These are phyloP conservation scores for Percopsis transmontana DNA, from an alignment of 2,113 vertebrate genomes.

Conservation along the genomic window DNA sequence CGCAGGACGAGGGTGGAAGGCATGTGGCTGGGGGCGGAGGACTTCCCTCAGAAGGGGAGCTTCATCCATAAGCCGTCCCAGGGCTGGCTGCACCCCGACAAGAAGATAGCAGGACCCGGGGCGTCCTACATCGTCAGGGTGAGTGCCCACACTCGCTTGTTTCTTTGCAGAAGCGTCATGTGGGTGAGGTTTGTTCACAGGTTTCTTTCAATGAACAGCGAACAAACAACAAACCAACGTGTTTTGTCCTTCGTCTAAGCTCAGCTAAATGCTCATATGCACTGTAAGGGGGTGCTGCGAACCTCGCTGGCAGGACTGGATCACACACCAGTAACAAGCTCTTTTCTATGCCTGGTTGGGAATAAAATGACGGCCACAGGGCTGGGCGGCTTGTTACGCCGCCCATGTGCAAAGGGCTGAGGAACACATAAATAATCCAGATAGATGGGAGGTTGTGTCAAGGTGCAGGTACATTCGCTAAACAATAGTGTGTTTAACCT, in stretches of 20 bases:
- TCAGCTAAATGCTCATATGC: no score
- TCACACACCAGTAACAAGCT: conserved; percentile 11
- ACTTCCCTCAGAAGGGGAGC: conserved; percentile 87
- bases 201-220: background rate
- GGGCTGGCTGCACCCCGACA: conserved; percentile 93
- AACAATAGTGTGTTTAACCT: conserved; percentile 34
- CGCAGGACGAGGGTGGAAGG: conserved; percentile 80
- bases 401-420: conserved; percentile 54
- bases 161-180: background rate
- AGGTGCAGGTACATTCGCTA: conserved; percentile 43
- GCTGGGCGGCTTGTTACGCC: conserved; percentile 59
- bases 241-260: no score
- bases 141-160: conserved; percentile 66
- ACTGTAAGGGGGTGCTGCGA: background rate
- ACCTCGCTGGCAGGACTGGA: background rate
- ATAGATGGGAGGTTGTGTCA: conserved; percentile 60
- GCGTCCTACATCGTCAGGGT: conserved; percentile 94
- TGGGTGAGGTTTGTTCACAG: background rate
- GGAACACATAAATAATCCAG: conserved; percentile 69
- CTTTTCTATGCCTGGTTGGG: conserved; percentile 23
- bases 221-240: no score
- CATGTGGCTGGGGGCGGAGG: conserved; percentile 78
- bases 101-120: conserved; percentile 87
- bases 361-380: conserved; percentile 44
- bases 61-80: conserved; percentile 96